These are phyloP conservation scores for Oxycera nigricornis DNA, from an alignment of 2,888 invertebrate species.

Conservation along the genomic window DNA sequence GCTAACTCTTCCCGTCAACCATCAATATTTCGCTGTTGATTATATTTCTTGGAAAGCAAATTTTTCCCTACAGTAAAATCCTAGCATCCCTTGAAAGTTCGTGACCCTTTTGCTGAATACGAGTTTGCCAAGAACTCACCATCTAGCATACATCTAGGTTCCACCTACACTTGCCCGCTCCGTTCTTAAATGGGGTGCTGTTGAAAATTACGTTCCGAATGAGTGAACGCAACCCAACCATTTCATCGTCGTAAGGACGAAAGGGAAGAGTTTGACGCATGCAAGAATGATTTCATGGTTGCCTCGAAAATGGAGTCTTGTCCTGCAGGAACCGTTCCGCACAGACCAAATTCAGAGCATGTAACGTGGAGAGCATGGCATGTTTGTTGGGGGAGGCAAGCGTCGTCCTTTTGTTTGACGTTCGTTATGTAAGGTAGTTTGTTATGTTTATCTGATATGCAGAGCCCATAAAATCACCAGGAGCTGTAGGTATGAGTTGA, in stretches of 20 bases:
- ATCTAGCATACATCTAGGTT: background rate
- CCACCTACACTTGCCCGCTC: background rate
- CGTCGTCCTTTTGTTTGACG: no score
- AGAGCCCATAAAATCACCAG: no score
- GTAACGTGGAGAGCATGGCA: background rate
- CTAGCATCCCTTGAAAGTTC: conserved; percentile 3
- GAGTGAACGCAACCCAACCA: background rate
- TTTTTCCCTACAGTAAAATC: background rate
- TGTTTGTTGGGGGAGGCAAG: background rate
- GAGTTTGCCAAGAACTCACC: background rate
- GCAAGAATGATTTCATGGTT: background rate
- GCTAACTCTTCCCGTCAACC: background rate
- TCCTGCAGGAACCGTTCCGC: background rate
- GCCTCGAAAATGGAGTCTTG: background rate
- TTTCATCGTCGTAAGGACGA: background rate
- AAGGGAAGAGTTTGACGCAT: background rate
- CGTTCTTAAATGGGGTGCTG: background rate
- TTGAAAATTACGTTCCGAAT: background rate
- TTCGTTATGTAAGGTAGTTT: no score
- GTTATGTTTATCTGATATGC: no score
- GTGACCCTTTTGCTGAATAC: background rate
- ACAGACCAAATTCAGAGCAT: no score
- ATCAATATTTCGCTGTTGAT: background rate
- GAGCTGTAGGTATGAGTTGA: no score
- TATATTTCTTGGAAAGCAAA: background rate